Evolutionary conservation across 2,888 invertebrate species (phyloP).

Genomic region (Ophioninae sp.): DNA sequence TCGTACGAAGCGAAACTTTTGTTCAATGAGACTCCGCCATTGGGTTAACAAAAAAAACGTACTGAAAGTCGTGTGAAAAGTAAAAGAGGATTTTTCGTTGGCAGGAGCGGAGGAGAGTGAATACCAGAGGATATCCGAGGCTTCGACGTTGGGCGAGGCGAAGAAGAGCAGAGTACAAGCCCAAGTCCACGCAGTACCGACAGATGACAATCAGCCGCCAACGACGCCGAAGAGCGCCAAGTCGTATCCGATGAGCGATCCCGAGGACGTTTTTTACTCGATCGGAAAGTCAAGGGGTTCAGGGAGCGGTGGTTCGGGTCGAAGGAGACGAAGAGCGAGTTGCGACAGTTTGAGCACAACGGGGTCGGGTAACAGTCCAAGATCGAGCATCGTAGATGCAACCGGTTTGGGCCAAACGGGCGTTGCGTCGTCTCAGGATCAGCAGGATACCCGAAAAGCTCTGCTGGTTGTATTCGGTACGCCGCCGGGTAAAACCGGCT

Average conservation of each 20-base stretch:
- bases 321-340: conserved; percentile 80
- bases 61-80: background rate
- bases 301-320: conserved; percentile 56
- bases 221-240: conserved; percentile 75
- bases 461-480: conserved; percentile 82
- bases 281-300: conserved; percentile 62
- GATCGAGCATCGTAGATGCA: conserved; percentile 82
- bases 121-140: conserved; percentile 83
- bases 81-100: conserved; percentile 14
- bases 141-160: conserved; percentile 79
- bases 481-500: conserved; percentile 69
- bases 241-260: conserved; percentile 83
- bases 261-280: conserved; percentile 83
- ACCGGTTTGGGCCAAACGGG: conserved; percentile 67
- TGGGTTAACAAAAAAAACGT: too few species aligned
- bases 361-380: conserved; percentile 82
- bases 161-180: conserved; percentile 82
- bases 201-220: conserved; percentile 68
- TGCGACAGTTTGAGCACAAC: conserved; percentile 83
- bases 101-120: conserved; percentile 80
- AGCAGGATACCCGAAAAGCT: conserved; percentile 80
- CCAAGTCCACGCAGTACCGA: conserved; percentile 81
- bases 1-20: background rate
- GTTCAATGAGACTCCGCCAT: background rate
- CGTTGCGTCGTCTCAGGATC: conserved; percentile 33